Percentiles rank a stretch among this genome's conserved stretches.
These are phyloP conservation scores for Xiphias gladius DNA, from an alignment of 2,113 vertebrate genomes.

Conservation along the genomic window DNA sequence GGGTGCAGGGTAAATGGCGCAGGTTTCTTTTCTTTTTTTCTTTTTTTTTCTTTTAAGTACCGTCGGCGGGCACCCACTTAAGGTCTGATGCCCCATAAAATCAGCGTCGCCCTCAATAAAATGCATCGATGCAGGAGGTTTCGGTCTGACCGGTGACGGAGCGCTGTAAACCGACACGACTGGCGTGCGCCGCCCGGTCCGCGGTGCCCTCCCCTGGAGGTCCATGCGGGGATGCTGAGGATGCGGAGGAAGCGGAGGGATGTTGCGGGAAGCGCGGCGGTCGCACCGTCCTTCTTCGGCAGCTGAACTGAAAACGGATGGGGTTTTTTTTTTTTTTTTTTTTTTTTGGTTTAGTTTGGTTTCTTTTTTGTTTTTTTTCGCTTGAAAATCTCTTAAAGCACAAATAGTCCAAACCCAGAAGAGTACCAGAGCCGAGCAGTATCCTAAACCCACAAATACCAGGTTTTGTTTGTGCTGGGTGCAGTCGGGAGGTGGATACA, in stretches of 20 bases:
- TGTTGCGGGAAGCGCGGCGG: constrained; percentile 64
- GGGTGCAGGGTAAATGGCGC: constrained; percentile 45
- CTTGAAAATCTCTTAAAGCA: constrained; percentile 30
- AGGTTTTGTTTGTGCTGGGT: constrained; percentile 48
- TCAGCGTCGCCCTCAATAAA: constrained; percentile 6
- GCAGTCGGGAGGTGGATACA: constrained; percentile 57
- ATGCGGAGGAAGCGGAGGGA: constrained; percentile 48
- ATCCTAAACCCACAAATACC: constrained; percentile 39
- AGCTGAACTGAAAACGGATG: constrained; percentile 10
- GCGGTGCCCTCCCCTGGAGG: constrained; percentile 37
- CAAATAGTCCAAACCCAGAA: constrained; percentile 68
- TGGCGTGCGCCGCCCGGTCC: constrained; percentile 30
- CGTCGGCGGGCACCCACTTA: constrained; percentile 16
- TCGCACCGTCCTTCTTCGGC: constrained; percentile 52
- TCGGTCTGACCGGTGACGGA: neutral
- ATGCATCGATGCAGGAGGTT: constrained; percentile 20
- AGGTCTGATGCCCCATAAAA: constrained; percentile 20
- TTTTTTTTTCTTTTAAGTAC: constrained; percentile 12
- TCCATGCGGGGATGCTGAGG: constrained; percentile 58
- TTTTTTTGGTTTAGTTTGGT: no score
- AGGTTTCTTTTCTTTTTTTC: constrained; percentile 23
- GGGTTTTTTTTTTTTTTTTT: neutral
- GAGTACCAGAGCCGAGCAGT: neutral
- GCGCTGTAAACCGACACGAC: constrained; percentile 4
- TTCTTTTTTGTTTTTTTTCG: neutral